Percentiles rank a stretch among this genome's conserved stretches.
Evolutionary conservation across 2,888 invertebrate species (phyloP).

Genomic region (Brachypterus glaber): DNA sequence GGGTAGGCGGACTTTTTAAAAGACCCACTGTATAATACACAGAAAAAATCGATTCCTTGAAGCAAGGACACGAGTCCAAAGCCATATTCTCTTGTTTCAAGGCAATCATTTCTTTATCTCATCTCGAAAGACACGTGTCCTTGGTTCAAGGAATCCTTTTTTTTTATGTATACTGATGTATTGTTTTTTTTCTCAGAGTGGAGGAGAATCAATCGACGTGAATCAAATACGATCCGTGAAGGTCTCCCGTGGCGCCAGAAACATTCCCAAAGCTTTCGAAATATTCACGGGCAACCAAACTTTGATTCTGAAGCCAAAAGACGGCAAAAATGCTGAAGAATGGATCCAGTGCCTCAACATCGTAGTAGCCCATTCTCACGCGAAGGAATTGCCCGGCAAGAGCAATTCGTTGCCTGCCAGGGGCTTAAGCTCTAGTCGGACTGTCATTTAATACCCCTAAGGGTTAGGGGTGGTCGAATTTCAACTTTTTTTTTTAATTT

Average conservation of each 20-base stretch:
- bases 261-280: constrained; percentile 93
- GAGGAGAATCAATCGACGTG: constrained; percentile 79
- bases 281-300: constrained; percentile 92
- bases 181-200: too few relatives aligned
- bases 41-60: too few relatives aligned
- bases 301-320: constrained; percentile 86
- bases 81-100: too few relatives aligned
- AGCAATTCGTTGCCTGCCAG: constrained; percentile 42
- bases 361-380: constrained; percentile 81
- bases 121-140: too few relatives aligned
- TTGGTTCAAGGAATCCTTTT: too few relatives aligned
- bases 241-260: constrained; percentile 80
- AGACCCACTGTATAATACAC: too few relatives aligned
- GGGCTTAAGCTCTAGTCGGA: constrained; percentile 40
- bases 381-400: constrained; percentile 45
- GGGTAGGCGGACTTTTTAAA: too few relatives aligned
- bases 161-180: too few relatives aligned
- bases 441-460: constrained; percentile 35
- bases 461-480: too few relatives aligned
- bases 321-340: constrained; percentile 88
- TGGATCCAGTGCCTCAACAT: constrained; percentile 94
- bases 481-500: too few relatives aligned
- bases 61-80: too few relatives aligned
- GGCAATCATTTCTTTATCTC: too few relatives aligned
- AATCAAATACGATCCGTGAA: constrained; percentile 93